Base-by-base conservation (phyloP, 2,888 invertebrate genomes). In the Cheilosia pagana region DNA sequence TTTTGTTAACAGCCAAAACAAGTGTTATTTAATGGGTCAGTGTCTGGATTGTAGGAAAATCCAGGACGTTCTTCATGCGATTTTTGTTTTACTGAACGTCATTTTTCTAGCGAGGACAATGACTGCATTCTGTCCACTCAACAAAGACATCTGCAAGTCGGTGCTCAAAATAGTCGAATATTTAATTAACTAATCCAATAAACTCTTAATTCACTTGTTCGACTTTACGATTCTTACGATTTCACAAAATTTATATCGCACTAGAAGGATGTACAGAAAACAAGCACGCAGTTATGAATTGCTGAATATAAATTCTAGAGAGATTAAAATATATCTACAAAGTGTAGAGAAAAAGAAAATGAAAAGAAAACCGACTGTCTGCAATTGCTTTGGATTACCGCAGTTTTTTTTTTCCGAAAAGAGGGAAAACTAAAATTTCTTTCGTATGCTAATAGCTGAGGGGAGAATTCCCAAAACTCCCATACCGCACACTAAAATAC, bases 311-410 rank as follows among this genome's bases (percentile, higher is more conserved):
- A 63, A 70, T 65, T 50, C 39, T 19, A 63, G n/a, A 28, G 39
- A 57, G 63, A 76, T 68, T 63, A 81, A 76, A 81, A 76, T 12
- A 45, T 52, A 72, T 79, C 43, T 52, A 43, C 25, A 35, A 52
- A 74, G 28, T 31, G 57, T 31, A 63, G 28, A 53, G 55, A 10
- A 14, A 19, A 43, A 16, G 19, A 0, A 21, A 25, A 53, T 16
- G 25, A 43, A 14, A 16, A 45, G 2, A 8, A 65, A 65, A 50
- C 3, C n/a, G 8, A 45, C 19, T 16, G 48, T 48, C 19, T 28
- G 28, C 16, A 8, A 72, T 65, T 60, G 19, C 7, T 57, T 43
- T 10, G 35, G 68, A 68, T 68, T 76, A 68, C 35, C 60, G 28
- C 28, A 12, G 16, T 45, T 16, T 21, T 14, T 16, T 39, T 5